A percentile compares a stretch with the other conserved stretches of the same genome.
These are phyloP conservation scores for Phenganax stokvisi DNA, from an alignment of 92 coral and sea anemone genomes.

Conservation along the genomic window DNA sequence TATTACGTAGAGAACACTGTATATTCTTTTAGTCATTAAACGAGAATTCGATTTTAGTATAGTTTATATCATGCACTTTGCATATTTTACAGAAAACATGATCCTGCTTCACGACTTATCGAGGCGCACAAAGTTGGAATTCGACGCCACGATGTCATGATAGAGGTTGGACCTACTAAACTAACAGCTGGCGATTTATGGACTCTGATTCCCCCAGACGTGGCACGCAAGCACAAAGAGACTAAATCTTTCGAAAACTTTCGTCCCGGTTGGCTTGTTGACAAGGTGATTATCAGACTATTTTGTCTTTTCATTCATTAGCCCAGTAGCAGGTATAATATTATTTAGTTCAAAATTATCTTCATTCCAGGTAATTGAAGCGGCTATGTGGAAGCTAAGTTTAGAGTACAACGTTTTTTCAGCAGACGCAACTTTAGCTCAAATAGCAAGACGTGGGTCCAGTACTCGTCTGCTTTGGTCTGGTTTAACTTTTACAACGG, in stretches of 20 bases:
- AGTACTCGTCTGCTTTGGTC: no score
- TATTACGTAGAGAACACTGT: not conserved
- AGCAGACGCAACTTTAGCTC: no score
- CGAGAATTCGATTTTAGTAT: no score
- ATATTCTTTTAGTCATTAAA: no score
- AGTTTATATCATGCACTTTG: not conserved
- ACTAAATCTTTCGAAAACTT: constrained; percentile 7
- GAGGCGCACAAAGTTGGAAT: constrained; percentile 5
- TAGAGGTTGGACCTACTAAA: constrained; percentile 38
- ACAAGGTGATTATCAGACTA: constrained; percentile 7
- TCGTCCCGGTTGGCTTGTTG: constrained; percentile 12
- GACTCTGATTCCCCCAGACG: constrained; percentile 35
- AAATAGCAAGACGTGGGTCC: no score
- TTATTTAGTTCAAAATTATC: no score
- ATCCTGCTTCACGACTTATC: not conserved
- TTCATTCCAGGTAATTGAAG: no score
- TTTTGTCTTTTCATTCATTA: not conserved
- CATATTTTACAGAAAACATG: constrained; percentile 16
- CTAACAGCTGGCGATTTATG: constrained; percentile 41
- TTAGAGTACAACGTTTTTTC: no score
- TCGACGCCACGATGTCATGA: constrained; percentile 3
- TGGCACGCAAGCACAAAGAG: constrained; percentile 9
- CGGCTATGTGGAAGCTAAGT: no score
- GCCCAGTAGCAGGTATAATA: no score
- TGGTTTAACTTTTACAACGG: no score